phyloP scores from a whole-genome alignment of 2,797 vertebrate genomes.

The Tinamus major region DNA sequence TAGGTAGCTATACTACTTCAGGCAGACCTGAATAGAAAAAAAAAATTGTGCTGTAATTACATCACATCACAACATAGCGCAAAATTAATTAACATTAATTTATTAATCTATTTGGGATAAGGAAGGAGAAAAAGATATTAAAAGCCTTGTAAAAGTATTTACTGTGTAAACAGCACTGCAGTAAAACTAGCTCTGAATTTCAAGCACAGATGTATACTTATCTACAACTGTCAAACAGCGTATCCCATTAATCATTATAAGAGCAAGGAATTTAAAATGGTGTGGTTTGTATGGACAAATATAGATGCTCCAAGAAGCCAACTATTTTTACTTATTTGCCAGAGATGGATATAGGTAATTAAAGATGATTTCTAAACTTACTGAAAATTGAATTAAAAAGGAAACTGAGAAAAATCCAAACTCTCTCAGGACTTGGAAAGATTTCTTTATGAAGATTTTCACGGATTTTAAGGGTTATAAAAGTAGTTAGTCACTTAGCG shows the following conservation, averaged over 20 bases:
- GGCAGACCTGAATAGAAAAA: background rate
- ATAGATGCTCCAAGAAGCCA: background rate
- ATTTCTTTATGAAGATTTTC: background rate
- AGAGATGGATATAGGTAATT: background rate
- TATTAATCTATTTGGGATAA: background rate
- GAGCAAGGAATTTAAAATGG: background rate
- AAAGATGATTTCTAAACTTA: background rate
- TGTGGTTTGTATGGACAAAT: background rate
- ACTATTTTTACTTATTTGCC: background rate
- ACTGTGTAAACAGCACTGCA: background rate
- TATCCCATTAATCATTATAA: background rate
- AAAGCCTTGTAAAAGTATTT: background rate
- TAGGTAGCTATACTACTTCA: background rate
- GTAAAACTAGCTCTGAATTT: conserved; percentile 13
- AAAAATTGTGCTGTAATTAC: background rate
- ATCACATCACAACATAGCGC: background rate
- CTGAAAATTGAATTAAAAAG: background rate
- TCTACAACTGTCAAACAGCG: background rate
- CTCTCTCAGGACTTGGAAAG: background rate
- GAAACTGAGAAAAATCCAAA: background rate
- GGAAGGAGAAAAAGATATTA: background rate
- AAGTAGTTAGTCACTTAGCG: accelerated
- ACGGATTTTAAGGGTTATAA: background rate
- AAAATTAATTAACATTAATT: accelerated
- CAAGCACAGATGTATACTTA: background rate